Conservation (phyloP, 2,797 vertebrate genomes). For the Argya squamiceps region DNA sequence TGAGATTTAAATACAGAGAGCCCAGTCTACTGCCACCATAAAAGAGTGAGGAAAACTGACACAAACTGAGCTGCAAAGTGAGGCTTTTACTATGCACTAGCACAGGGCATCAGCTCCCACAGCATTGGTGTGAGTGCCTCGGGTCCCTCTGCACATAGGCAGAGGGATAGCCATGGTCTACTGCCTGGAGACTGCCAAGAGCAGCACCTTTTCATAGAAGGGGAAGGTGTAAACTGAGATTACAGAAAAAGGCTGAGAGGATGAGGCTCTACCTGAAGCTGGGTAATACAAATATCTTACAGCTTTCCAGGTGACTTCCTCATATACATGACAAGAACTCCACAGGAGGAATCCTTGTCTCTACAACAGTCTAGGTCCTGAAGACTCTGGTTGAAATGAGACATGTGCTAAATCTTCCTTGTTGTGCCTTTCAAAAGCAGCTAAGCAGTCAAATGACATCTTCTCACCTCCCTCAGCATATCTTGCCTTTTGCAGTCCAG, state of each 20-base stretch:
- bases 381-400: not conserved
- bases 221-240: not conserved
- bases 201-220: fast-evolving
- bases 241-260: not conserved
- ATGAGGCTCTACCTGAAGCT: not conserved
- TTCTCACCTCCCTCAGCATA: not conserved
- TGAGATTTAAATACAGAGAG: not conserved
- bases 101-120: not conserved
- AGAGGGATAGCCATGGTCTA: fast-evolving
- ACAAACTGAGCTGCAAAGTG: not conserved
- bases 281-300: not conserved
- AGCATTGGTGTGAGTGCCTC: not conserved
- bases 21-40: not conserved
- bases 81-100: not conserved
- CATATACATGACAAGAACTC: not conserved
- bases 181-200: not conserved
- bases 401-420: fast-evolving
- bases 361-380: not conserved
- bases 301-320: not conserved
- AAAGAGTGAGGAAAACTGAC: not conserved
- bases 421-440: not conserved
- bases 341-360: not conserved
- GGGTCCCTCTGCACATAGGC: not conserved
- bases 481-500: not conserved
- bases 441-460: not conserved